Evolutionary conservation across 2,888 invertebrate species (phyloP), one percentile per base, ranked within the genome.

Genomic region (Eupithecia dodoneata): DNA sequence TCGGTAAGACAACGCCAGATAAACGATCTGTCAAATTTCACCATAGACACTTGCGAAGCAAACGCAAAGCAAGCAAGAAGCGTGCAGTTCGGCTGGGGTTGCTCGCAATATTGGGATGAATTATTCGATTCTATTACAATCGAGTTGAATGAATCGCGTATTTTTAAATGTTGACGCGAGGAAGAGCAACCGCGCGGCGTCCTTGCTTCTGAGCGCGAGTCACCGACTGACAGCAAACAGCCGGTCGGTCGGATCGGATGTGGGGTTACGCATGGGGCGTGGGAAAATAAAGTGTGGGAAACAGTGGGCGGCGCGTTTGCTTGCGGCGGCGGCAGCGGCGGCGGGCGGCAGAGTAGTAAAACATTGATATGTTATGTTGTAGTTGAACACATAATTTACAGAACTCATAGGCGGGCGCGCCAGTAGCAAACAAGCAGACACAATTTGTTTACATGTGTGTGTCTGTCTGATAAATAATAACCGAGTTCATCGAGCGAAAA

Each of bases 251-350:
- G 95, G 96, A 96, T 96, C 96, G 95, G 96, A 96, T 96, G 96
- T 96, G 96, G 96, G 96, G 96, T 97, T 96, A 96, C 95, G 95
- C 96, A 96, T 95, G 96, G 97, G 97, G 97, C 97, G 97, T 97
- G 97, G 97, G 97, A 96, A 97, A 97, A 97, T 96, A 96, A 96
- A 96, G 96, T 97, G 97, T 97, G 97, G 97, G 97, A 97, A 97
- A 97, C 96, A 97, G 97, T 97, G 97, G 97, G 97, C 97, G 96
- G 90, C 78, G 90, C 78, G 81, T 80, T 88, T 90, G 91, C 70
- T 70, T 70, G 69, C 69, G 69, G 70, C 45, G 18, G 30, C n/a
- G 4, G 45, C 42, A 12, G 18, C 92, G 85, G 89, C 95, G 18
- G 30, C 30, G 42, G n/a, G 12, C 92, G 85, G 89, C 95, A 12